phyloP scores from a whole-genome alignment of 2,888 invertebrate species.

The Strigamia maritima region DNA sequence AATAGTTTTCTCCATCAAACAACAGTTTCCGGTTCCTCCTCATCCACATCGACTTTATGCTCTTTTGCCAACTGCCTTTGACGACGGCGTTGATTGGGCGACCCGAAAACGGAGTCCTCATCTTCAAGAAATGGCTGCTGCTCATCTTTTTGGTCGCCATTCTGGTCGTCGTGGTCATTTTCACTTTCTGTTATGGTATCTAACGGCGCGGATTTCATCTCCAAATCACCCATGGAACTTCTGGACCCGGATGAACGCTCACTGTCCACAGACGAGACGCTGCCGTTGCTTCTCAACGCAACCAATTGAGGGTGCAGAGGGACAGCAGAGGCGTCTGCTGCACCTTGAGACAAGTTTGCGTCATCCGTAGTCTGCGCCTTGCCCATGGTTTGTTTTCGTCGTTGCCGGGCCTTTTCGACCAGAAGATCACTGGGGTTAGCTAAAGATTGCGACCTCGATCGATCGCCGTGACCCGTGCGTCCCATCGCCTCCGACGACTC shows the following conservation, averaged over 20 bases:
- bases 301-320: constrained; percentile 23
- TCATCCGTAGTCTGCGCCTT: constrained; percentile 37
- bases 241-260: neutral
- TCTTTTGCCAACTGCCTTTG: constrained; percentile 29
- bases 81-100: neutral
- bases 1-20: neutral
- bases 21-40: constrained; percentile 33
- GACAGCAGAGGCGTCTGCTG: neutral
- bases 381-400: constrained; percentile 31
- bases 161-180: constrained; percentile 38
- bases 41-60: constrained; percentile 29
- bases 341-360: neutral
- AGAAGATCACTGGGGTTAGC: constrained; percentile 24
- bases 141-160: neutral
- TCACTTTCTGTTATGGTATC: constrained; percentile 41
- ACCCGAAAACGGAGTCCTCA: neutral
- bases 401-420: constrained; percentile 33
- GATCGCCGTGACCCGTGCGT: neutral
- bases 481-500: neutral
- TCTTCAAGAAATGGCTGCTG: constrained; percentile 26
- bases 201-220: constrained; percentile 38
- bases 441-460: constrained; percentile 31
- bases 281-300: constrained; percentile 25
- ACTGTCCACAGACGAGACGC: neutral
- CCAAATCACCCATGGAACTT: constrained; percentile 41